Conservation (phyloP, 2,113 vertebrate species). For the Lates calcarifer region DNA sequence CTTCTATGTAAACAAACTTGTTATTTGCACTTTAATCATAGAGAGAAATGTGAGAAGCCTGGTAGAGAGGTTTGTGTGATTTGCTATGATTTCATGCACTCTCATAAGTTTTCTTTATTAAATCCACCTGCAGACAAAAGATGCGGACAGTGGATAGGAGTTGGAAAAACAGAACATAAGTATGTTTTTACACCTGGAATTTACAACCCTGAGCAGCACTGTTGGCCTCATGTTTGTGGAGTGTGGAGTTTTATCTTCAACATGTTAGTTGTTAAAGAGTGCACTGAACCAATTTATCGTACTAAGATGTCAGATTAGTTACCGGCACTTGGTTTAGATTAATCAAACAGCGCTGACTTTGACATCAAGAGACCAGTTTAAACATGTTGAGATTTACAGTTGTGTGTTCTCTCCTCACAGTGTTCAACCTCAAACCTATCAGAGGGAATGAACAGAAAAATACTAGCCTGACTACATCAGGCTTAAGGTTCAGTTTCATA, state of each 20-base stretch:
- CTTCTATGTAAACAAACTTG: not conserved
- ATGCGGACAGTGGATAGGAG: not conserved
- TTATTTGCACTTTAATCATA: not conserved
- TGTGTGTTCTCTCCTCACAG: not conserved
- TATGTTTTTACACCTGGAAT: conserved; percentile 54
- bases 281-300: not conserved
- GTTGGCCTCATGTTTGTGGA: not conserved
- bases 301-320: not conserved
- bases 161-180: conserved; percentile 2
- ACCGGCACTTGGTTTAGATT: not conserved
- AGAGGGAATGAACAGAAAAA: not conserved
- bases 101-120: conserved; percentile 22
- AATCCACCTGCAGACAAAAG: conserved; percentile 35
- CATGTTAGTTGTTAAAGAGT: not conserved
- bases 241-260: not conserved
- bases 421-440: not conserved
- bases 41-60: not conserved
- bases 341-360: not conserved
- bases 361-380: not conserved
- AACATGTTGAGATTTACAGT: not conserved
- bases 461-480: not conserved
- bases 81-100: not conserved
- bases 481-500: too few relatives aligned
- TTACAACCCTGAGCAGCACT: not conserved
- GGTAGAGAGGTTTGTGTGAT: not conserved